Evolutionary conservation across 2,797 vertebrate species (phyloP).

Genomic region (Pantherophis vulpinus): DNA sequence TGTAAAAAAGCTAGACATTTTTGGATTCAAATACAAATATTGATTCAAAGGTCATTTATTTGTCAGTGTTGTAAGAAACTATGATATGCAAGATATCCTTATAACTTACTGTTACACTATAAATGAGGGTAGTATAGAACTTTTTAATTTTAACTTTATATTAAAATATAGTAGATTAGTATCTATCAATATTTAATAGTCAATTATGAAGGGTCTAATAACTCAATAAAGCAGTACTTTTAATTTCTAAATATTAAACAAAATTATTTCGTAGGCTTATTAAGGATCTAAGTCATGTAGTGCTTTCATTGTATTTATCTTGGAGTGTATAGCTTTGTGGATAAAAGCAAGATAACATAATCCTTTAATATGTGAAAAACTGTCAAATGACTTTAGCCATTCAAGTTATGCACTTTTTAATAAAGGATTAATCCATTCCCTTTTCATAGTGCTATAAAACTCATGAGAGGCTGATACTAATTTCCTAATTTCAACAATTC

Average conservation of each 20-base stretch:
- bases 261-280: slow-evolving; percentile 35
- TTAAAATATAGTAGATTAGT: slow-evolving; percentile 39
- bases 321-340: slow-evolving; percentile 25
- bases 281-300: slow-evolving; percentile 30
- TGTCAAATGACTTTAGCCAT: slow-evolving; percentile 27
- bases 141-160: slow-evolving; percentile 35
- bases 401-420: slow-evolving; percentile 41
- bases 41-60: slow-evolving; percentile 23
- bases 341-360: slow-evolving; percentile 19
- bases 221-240: slow-evolving; percentile 23
- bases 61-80: slow-evolving; percentile 22
- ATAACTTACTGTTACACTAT: neutral
- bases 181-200: slow-evolving; percentile 50
- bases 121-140: slow-evolving; percentile 38
- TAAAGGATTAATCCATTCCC: slow-evolving; percentile 32
- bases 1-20: too few relatives aligned
- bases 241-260: slow-evolving; percentile 43
- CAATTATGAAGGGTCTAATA: slow-evolving; percentile 8
- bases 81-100: slow-evolving; percentile 21
- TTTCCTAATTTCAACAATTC: neutral
- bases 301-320: slow-evolving; percentile 34
- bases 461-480: slow-evolving; percentile 28
- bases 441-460: slow-evolving; percentile 32
- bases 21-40: too few relatives aligned
- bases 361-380: slow-evolving; percentile 18